These are phyloP conservation scores for Rotaria socialis DNA, from an alignment of 2,888 invertebrate genomes.

Conservation along the genomic window DNA sequence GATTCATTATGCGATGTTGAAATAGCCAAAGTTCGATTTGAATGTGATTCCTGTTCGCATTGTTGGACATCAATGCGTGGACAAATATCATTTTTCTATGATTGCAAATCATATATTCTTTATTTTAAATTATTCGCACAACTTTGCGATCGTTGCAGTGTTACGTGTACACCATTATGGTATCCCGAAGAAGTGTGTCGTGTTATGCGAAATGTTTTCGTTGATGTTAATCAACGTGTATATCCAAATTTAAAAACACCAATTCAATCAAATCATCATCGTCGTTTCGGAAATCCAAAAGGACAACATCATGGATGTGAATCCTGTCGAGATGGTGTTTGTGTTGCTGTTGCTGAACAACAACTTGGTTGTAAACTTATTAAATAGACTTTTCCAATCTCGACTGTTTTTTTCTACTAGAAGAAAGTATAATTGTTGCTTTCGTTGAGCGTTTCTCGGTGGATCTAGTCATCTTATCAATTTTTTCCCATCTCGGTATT, in stretches of 20 bases:
- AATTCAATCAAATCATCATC: constrained; percentile 21
- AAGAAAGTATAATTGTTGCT: neutral
- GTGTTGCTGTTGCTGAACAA: neutral
- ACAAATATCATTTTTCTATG: constrained; percentile 28
- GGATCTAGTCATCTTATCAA: neutral
- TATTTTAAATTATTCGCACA: constrained; percentile 34
- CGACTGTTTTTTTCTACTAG: neutral
- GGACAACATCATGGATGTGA: constrained; percentile 35
- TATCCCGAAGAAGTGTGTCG: constrained; percentile 29
- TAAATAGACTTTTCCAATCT: neutral
- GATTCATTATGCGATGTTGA: constrained; percentile 23
- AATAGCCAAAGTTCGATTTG: constrained; percentile 36
- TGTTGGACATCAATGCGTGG: constrained; percentile 37
- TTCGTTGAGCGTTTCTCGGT: neutral
- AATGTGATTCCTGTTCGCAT: constrained; percentile 12
- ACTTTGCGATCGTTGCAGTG: neutral
- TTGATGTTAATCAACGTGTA: neutral
- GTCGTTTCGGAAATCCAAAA: constrained; percentile 33
- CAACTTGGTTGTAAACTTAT: constrained; percentile 16
- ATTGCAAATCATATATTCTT: neutral
- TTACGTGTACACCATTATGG: neutral
- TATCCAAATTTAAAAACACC: neutral
- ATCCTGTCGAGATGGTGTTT: constrained; percentile 26
- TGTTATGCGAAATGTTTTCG: constrained; percentile 11
- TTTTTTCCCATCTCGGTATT: neutral